Evolutionary conservation across 2,113 vertebrate species (phyloP), one percentile per base, ranked within the genome.

Genomic region (Orycteropus afer): DNA sequence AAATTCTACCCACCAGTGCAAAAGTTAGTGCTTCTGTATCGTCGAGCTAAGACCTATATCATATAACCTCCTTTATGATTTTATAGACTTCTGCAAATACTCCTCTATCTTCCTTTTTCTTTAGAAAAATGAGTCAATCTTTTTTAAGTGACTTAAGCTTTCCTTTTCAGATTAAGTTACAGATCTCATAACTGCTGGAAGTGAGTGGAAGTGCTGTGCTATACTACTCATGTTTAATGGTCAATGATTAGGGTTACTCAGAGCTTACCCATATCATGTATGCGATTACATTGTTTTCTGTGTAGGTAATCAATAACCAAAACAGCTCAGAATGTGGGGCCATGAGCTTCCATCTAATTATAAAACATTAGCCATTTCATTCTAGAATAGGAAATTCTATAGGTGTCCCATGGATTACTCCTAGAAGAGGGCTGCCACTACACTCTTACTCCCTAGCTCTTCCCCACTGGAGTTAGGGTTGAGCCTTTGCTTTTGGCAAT

Each of bases 11-110:
- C 49, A 92, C 55, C 25, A 51, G 8, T 59, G 27, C 15, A 11
- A 51, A 71, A 77, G 69, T 65, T 86, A 53, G 37, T 22, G 17
- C 32, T 20, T 55, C 51, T 51, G 8, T 55, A 73, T 83, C 78
- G n/a, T 8, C 42, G 77, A 18, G 13, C 29, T 80, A 27, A 86
- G 81, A 88, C 11, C n/a, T 51, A 5, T 7, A 15, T 17, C 7
- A 9, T 4, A 73, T 18, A 71, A 77, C 29, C 61, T 76, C 63
- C 18, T 63, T 91, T 79, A 79, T 15, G 40, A 93, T 79, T 93
- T 93, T 88, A 91, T 7, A 85, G 67, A 87, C 15, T 61, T 90
- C n/a, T 76, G 45, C 65, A 93, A 92, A 83, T 86, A 92, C 40
- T n/a, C 37, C 29, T 49, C 71, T 57, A 82, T 76, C 79, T 81